Percentiles rank a stretch among this genome's conserved stretches.
These are phyloP conservation scores for Xyliphius kryptos DNA, from an alignment of 2,113 vertebrate species.

Conservation along the genomic window DNA sequence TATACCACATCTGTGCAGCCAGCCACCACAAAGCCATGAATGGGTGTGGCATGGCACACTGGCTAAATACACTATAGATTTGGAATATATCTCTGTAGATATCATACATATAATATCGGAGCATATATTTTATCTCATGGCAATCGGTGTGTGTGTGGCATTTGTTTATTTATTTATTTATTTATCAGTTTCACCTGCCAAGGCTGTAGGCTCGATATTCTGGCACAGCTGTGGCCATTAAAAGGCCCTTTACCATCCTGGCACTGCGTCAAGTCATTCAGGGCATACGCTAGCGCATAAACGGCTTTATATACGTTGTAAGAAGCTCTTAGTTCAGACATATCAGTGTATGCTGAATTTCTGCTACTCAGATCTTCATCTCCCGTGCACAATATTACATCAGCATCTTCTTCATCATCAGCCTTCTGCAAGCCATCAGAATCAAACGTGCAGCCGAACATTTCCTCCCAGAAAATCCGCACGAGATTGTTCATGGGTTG, in stretches of 20 bases:
- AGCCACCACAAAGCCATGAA: too few relatives aligned
- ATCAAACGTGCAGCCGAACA: conserved; percentile 56
- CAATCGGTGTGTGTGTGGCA: too few relatives aligned
- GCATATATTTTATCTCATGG: too few relatives aligned
- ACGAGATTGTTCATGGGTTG: conserved; percentile 47
- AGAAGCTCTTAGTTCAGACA: conserved; percentile 50
- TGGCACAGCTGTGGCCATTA: conserved; percentile 50
- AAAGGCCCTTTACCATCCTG: conserved; percentile 57
- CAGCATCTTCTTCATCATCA: conserved; percentile 21
- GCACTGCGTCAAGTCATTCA: conserved; percentile 54
- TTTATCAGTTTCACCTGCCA: conserved; percentile 66
- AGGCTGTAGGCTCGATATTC: conserved; percentile 48
- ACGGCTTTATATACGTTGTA: conserved; percentile 67
- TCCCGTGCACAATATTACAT: conserved; percentile 46
- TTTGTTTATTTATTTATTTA: too few relatives aligned
- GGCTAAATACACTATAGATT: too few relatives aligned
- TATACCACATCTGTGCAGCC: too few relatives aligned
- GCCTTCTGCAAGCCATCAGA: conserved; percentile 19
- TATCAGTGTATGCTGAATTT: conserved; percentile 45
- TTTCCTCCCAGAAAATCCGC: conserved; percentile 55
- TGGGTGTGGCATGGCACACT: too few relatives aligned
- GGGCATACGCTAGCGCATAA: conserved; percentile 59
- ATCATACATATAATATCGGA: too few relatives aligned
- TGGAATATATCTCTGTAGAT: too few relatives aligned
- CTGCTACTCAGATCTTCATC: conserved; percentile 47